Evolutionary conservation across 2,888 invertebrate species (phyloP).

Genomic region (Lamproptera curius): DNA sequence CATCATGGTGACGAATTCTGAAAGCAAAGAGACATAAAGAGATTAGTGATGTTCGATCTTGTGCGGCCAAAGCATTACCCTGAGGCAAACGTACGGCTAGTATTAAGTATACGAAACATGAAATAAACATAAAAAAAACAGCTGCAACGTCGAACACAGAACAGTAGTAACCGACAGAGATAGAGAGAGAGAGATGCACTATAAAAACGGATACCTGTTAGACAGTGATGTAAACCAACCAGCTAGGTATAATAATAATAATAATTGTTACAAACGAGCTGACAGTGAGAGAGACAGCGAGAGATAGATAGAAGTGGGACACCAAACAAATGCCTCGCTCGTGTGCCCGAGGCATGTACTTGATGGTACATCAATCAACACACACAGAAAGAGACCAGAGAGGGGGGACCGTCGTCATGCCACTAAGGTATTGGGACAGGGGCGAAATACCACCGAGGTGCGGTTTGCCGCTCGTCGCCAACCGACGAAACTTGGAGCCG

Average conservation of each 20-base stretch:
- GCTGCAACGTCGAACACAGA: slow-evolving; percentile 32
- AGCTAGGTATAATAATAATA: slow-evolving; percentile 37
- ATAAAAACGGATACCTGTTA: slow-evolving; percentile 53
- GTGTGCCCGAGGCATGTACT: slow-evolving; percentile 37
- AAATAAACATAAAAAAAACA: slow-evolving; percentile 17
- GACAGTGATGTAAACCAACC: slow-evolving; percentile 33
- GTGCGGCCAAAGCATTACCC: slow-evolving; percentile 27
- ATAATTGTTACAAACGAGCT: slow-evolving; percentile 35
- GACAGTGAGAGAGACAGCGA: slow-evolving; percentile 8
- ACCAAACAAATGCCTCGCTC: slow-evolving; percentile 35
- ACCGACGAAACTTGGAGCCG: slow-evolving; percentile 28
- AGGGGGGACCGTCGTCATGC: slow-evolving; percentile 50
- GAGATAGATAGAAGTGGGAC: slow-evolving; percentile 20
- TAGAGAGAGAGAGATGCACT: slow-evolving; percentile 59
- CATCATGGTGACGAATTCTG: slow-evolving; percentile 99
- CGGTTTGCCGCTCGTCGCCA: background rate
- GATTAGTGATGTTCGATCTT: slow-evolving; percentile 32
- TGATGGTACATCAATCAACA: slow-evolving; percentile 38
- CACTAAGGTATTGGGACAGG: slow-evolving; percentile 50
- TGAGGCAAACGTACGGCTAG: slow-evolving; percentile 40
- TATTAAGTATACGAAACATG: slow-evolving; percentile 40
- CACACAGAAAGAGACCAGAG: slow-evolving; percentile 15
- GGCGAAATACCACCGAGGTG: slow-evolving; percentile 66
- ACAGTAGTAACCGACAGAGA: slow-evolving; percentile 56
- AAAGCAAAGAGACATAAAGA: slow-evolving; percentile 61